Base-by-base conservation (phyloP, 1,140 invertebrate genomes). In the Adelges cooleyi region DNA sequence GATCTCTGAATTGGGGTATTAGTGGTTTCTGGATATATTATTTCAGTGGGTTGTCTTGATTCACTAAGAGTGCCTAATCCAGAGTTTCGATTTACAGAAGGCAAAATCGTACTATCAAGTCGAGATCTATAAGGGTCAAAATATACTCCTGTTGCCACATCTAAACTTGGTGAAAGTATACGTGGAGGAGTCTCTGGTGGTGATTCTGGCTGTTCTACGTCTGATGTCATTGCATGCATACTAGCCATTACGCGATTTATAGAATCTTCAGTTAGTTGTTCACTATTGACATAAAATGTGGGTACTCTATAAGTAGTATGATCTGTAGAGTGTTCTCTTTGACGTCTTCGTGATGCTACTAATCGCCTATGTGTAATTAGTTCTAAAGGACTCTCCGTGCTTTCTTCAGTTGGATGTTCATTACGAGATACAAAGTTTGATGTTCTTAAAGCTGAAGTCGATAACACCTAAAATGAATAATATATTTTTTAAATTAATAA, bases 181-280 rank as follows among this genome's bases (percentile, higher is more conserved):
- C 42, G 42, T 62, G 56, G 56, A 33, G 56, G 56, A 9, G 56
- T 62, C 46, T 48, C 56, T 17, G 27, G 17, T 3, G 56, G 56
- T 33, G 56, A 62, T 62, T 62, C 56, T 15, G 56, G 56, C 22
- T 33, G 25, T 9, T 62, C 56, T 13, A 33, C 17, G 46, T 62
- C 42, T 62, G 56, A 62, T 29, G 8, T 15, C 11, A 48, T 29
- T 27, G 56, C 1, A 8, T 20, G 17, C 18, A 48, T 46, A n/a
- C 22, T 42, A 10, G 22, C 40, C 8, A 46, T 46, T 1, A 22
- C 42, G 29, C 42, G 3, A 48, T 48, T 62, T 13, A 20, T n/a
- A 29, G 25, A 13, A 29, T 46, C 54, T 23, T 59, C 54, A 22
- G 17, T 10, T 1, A n/a, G 2, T n/a, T n/a, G n/a, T 22, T 62